phyloP scores from a whole-genome alignment of 1,140 invertebrate species.

The Drosophila rhopaloa region DNA sequence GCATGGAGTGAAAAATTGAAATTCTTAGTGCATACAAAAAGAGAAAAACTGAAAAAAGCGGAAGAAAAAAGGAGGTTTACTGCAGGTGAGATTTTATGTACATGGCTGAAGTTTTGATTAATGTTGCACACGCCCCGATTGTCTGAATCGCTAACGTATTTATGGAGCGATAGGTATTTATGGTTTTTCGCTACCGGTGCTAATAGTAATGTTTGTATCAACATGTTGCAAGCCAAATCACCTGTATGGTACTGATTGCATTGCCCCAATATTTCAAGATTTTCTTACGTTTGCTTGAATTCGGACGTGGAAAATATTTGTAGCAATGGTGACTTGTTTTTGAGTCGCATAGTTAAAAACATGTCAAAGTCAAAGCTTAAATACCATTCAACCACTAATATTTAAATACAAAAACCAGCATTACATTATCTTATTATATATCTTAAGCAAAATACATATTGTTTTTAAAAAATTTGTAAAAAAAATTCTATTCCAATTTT shows the following conservation, averaged over 20 bases:
- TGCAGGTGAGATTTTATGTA: conserved; percentile 55
- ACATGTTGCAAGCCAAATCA: conserved; percentile 17
- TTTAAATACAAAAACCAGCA: no score
- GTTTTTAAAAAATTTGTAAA: no score
- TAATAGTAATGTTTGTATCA: conserved; percentile 49
- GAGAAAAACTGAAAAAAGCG: neutral
- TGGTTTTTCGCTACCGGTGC: conserved; percentile 16
- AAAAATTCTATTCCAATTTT: no score
- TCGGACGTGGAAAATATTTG: no score
- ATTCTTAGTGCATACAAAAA: conserved; percentile 30
- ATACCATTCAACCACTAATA: no score
- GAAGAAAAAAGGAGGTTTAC: conserved; percentile 2
- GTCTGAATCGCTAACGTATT: conserved; percentile 54
- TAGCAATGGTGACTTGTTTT: no score
- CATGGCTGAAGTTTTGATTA: conserved; percentile 59
- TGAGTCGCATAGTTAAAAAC: no score
- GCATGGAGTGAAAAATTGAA: conserved; percentile 37
- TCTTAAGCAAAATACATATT: no score
- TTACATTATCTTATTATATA: no score
- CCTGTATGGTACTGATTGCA: neutral
- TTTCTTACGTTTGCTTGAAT: no score
- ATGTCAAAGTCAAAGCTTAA: no score
- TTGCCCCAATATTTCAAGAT: no score
- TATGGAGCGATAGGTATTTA: conserved; percentile 59
- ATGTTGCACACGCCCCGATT: conserved; percentile 60